Conservation (phyloP, 1,140 invertebrate genomes). For the Drosophila ananassae region DNA sequence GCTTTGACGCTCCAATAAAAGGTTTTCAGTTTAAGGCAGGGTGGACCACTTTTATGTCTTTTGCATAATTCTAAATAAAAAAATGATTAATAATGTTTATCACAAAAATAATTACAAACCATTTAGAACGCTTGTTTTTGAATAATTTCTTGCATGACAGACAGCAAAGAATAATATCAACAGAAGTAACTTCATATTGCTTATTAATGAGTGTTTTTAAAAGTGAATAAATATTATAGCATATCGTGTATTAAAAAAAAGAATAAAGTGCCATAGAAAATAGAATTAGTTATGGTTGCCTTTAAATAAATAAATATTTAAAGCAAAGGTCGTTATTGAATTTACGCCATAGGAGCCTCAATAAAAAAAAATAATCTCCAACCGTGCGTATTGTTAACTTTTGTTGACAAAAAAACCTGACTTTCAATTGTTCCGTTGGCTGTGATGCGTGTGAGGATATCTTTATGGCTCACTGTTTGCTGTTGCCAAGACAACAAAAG, state of each 20-base stretch:
- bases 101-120: background rate
- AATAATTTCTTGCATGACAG: too few species aligned
- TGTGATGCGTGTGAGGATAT: slow-evolving; percentile 12
- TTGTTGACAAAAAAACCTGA: slow-evolving; percentile 24
- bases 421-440: slow-evolving; percentile 45
- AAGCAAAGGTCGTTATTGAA: slow-evolving; percentile 61
- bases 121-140: background rate
- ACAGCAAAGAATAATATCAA: background rate
- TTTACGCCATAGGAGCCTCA: slow-evolving; percentile 16
- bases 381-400: slow-evolving; percentile 47
- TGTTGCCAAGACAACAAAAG: slow-evolving; percentile 25
- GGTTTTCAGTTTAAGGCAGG: background rate
- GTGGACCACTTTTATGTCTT: background rate
- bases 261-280: background rate
- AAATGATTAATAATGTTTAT: background rate
- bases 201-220: background rate
- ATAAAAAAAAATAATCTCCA: slow-evolving; percentile 27
- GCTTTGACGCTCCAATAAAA: background rate
- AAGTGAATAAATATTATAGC: background rate
- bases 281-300: background rate
- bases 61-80: slow-evolving; percentile 3
- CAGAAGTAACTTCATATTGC: slow-evolving; percentile 4
- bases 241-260: background rate
- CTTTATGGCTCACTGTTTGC: slow-evolving; percentile 18
- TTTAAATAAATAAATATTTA: background rate